A percentile compares a stretch with the other conserved stretches of the same genome.
These are phyloP conservation scores for Sitodiplosis mosellana DNA, from an alignment of 1,140 invertebrate genomes.

Conservation along the genomic window DNA sequence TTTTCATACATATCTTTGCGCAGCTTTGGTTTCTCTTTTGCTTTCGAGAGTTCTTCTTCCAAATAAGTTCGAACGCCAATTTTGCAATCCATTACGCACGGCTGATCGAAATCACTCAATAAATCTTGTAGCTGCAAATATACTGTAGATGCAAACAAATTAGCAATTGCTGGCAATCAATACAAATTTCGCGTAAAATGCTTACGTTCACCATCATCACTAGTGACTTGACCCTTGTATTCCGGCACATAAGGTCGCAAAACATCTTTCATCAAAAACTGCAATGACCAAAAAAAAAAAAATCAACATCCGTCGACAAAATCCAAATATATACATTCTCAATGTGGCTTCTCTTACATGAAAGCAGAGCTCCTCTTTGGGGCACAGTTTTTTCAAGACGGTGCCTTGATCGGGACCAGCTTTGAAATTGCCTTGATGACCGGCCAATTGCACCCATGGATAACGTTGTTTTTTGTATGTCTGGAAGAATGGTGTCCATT, in stretches of 20 bases:
- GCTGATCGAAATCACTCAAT: conserved; percentile 71
- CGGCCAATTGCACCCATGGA: conserved; percentile 88
- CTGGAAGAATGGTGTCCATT: conserved; percentile 92
- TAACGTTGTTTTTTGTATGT: conserved; percentile 90
- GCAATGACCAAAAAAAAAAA: conserved; percentile 32
- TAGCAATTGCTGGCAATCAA: background rate
- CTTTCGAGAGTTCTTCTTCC: conserved; percentile 85
- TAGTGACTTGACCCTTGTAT: conserved; percentile 66
- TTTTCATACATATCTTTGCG: conserved; percentile 96
- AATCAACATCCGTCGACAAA: conserved; percentile 3
- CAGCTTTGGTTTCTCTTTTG: conserved; percentile 84
- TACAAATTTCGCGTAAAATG: conserved; percentile 17
- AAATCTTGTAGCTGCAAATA: conserved; percentile 87
- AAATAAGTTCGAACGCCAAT: conserved; percentile 86
- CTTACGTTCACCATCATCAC: conserved; percentile 66
- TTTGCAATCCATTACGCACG: conserved; percentile 95
- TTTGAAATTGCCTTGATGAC: conserved; percentile 88
- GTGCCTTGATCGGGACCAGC: conserved; percentile 81
- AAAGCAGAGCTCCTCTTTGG: conserved; percentile 75
- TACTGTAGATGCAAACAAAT: conserved; percentile 10
- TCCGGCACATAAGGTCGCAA: conserved; percentile 77
- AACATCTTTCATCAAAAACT: conserved; percentile 71
- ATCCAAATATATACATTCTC: background rate
- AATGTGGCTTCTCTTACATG: conserved; percentile 25
- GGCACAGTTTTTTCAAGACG: conserved; percentile 81